Evolutionary conservation across 2,888 invertebrate species (phyloP).

Genomic region (Tetragnatha montana): DNA sequence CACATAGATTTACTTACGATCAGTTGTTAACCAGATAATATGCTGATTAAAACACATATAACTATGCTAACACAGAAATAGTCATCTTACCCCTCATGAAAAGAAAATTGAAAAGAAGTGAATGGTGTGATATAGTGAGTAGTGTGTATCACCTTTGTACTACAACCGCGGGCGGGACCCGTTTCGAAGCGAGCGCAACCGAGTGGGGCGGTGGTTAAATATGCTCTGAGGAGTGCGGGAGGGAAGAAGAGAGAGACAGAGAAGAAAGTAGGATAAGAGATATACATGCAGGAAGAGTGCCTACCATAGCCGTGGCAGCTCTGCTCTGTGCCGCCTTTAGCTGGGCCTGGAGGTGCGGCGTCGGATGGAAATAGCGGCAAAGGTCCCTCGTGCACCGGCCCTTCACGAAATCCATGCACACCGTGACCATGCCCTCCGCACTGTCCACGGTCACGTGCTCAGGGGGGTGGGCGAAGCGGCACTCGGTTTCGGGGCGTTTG

Average conservation of each 20-base stretch:
- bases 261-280: background rate
- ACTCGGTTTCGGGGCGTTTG: slow-evolving; percentile 97
- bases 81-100: too few relatives aligned
- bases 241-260: background rate
- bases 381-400: slow-evolving; percentile 99
- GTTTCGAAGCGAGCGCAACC: background rate
- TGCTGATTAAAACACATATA: too few relatives aligned
- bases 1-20: too few relatives aligned
- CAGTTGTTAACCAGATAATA: too few relatives aligned
- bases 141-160: too few relatives aligned
- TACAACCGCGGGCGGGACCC: too few relatives aligned
- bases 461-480: slow-evolving; percentile 99
- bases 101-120: too few relatives aligned
- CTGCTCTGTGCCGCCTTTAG: slow-evolving; percentile 91
- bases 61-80: too few relatives aligned
- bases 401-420: slow-evolving; percentile 99
- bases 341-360: slow-evolving; percentile 99
- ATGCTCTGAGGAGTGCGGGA: background rate
- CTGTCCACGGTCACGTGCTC: slow-evolving; percentile 92
- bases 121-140: too few relatives aligned
- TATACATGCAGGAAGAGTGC: slow-evolving; percentile 68
- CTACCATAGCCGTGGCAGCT: slow-evolving; percentile 76
- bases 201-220: background rate
- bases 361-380: slow-evolving; percentile 99
- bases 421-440: slow-evolving; percentile 98